These are phyloP conservation scores for Danaus melanippus DNA, from an alignment of 1,140 invertebrate species.

Conservation along the genomic window DNA sequence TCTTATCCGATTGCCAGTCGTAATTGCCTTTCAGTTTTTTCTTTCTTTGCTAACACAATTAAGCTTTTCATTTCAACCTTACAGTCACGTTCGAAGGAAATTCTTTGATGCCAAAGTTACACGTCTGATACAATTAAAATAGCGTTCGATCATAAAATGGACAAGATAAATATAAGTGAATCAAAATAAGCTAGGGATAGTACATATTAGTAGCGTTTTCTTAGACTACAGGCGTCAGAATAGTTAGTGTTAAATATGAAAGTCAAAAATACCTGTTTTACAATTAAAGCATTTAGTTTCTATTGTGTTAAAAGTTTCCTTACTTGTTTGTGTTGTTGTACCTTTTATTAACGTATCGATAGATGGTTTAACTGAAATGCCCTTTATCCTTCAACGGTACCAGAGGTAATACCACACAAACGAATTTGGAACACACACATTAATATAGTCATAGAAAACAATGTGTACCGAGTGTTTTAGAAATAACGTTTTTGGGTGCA, in stretches of 20 bases:
- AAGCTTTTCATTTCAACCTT: too few relatives aligned
- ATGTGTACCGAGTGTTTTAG: too few relatives aligned
- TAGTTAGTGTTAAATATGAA: conserved; percentile 43
- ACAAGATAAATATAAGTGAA: too few relatives aligned
- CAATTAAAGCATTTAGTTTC: conserved; percentile 67
- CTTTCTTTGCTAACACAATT: too few relatives aligned
- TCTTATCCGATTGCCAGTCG: conserved; percentile 22
- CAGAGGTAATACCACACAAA: too few relatives aligned
- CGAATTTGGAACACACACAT: too few relatives aligned
- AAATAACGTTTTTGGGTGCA: too few relatives aligned
- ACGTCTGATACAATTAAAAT: conserved; percentile 1
- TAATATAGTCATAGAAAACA: too few relatives aligned
- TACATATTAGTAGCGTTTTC: conserved; percentile 14
- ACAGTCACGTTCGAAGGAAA: too few relatives aligned
- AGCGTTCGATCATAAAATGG: too few relatives aligned
- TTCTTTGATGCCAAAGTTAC: conserved; percentile 4
- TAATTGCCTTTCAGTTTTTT: conserved; percentile 19
- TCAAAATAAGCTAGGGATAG: conserved; percentile 7
- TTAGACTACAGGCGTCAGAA: conserved; percentile 32
- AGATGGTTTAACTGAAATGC: too few relatives aligned
- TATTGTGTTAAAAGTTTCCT: conserved; percentile 48
- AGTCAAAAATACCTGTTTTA: conserved; percentile 68
- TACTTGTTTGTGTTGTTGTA: conserved; percentile 16
- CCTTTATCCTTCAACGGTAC: too few relatives aligned
- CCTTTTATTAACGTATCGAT: neutral